Evolutionary conservation across 2,113 vertebrate genomes (phyloP), one percentile per base, ranked within the genome.

Genomic region (Cromileptes altivelis): DNA sequence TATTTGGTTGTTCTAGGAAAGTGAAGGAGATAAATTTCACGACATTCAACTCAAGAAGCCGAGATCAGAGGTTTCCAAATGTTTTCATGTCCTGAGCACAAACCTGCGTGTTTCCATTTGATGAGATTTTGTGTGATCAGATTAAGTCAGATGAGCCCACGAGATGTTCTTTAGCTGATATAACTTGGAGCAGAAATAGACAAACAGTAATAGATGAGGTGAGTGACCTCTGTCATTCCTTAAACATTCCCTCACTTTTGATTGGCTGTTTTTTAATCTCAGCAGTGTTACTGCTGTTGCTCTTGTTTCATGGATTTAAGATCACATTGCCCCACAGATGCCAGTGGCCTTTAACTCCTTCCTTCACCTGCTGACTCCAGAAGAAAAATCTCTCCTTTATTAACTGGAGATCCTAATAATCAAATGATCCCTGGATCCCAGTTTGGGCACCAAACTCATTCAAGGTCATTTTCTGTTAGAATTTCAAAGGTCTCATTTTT

Each of bases 121-220:
- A 88, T 88, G 49, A 83, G 49, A 71, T 81, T 85, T 68, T 67
- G 21, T 65, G 25, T 78, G 65, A 81, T 73, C 53, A 60, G 37
- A 77, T 80, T 70, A 57, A 64, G 33, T 21, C 42, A 1, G 76
- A 56, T 25, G 52, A 75, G 13, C n/a, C 42, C 21, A n/a, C 37
- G 45, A 21, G 56, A 9, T 0, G 0, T 64, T 50, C 45, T 40
- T 2, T 21, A 61, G 68, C 27, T 49, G 37, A 78, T 72, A 21
- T 50, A 62, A 67, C 19, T 25, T 62, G 4, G 21, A 64, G 19
- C 53, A 68, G 73, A 80, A 80, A 83, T 27, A 64, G 40, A 81
- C 17, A 53, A 40, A 52, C 7, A 33, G 3, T 55, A 23, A 50
- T n/a, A 17, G 65, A 57, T 30, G 50, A 23, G 25, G 13, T 1